Conservation (phyloP, 2,113 vertebrate genomes). For the Peucedramus taeniatus region DNA sequence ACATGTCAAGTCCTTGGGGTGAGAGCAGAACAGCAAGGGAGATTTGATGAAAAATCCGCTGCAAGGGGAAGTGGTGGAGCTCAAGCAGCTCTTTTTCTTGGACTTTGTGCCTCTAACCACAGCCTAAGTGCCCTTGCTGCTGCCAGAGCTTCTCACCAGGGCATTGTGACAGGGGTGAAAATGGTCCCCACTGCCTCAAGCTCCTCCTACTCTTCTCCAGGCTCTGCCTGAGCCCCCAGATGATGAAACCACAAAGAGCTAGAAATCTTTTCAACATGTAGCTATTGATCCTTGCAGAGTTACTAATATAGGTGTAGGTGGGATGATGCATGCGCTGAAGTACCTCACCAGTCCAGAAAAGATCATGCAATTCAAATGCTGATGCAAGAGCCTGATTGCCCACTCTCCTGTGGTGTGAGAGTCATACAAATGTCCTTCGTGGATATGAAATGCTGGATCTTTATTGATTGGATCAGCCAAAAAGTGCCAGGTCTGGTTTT, state of each 20-base stretch:
- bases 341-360: background rate
- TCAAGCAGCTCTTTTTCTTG: background rate
- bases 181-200: accelerated
- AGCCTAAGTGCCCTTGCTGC: background rate
- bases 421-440: background rate
- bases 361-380: background rate
- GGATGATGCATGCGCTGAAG: background rate
- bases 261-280: background rate
- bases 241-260: background rate
- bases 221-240: background rate
- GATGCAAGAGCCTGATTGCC: background rate
- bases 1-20: background rate
- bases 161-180: background rate
- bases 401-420: background rate
- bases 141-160: background rate
- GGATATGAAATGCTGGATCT: background rate
- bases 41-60: background rate
- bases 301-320: background rate
- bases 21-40: background rate
- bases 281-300: background rate
- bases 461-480: background rate
- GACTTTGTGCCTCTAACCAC: background rate
- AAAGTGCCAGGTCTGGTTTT: background rate
- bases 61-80: background rate
- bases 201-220: background rate